Evolutionary conservation across 2,888 invertebrate species (phyloP), one percentile per base, ranked within the genome.

Genomic region (Aporophyla lueneburgensis): DNA sequence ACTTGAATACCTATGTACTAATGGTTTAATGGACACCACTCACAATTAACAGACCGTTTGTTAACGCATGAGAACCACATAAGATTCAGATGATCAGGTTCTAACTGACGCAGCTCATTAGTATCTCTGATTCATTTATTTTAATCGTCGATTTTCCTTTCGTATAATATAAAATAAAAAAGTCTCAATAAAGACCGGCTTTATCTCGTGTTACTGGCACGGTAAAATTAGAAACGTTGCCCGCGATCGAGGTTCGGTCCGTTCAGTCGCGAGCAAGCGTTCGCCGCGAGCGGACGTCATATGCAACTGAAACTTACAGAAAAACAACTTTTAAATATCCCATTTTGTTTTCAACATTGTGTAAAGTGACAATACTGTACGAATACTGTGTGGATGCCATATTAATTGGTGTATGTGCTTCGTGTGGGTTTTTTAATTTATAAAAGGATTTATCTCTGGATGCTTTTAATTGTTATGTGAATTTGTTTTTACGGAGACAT

Each of bases 151-250:
- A 90, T 91, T 89, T 84, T 83, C 76, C 66, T 86, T 83, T 80
- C 87, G 89, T 89, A 90, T 89, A 89, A 92, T 92, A 92, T 89
- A 93, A 93, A 92, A 93, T 93, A 93, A 95, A 94, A 94, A 93
- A 93, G 93, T 91, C 91, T 92, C 92, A 93, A 94, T 95, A 95
- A 96, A 95, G 94, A 94, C 93, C 92, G 92, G 92, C 94, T 95
- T 95, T 96, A 96, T 96, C 96, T 96, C 96, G 95, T 95, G 93
- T 96, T 96, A 96, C 96, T 95, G 92, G 93, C 91, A 90, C 91
- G 96, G 92, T 95, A 96, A 95, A 96, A 95, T 96, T 96, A 96
- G 96, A 96, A 94, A 93, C 92, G 92, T 88, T 89, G 92, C 78
- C 71, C 66, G 79, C 90, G 88, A 86, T 87, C 83, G 82, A 89